Base-by-base conservation (phyloP, 2,888 invertebrate species). In the Fragum fragum region DNA sequence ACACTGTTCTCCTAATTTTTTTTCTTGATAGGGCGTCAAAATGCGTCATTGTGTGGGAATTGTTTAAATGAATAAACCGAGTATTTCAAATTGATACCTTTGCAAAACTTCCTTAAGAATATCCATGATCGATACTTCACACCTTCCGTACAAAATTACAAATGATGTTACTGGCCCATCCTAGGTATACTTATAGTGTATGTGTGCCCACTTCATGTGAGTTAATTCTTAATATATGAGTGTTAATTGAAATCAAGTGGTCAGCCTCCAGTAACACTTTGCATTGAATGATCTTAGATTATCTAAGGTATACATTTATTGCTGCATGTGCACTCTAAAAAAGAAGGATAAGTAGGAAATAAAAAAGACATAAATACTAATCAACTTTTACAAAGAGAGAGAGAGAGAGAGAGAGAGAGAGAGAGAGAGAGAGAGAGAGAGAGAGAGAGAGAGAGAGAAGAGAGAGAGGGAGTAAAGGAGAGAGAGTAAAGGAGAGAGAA, bases 211-310 rank as follows among this genome's bases (percentile, higher is more conserved):
- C 47, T 47, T 47, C n/a, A 47, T n/a, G 47, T 18, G 47, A 21
- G 57, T 6, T 61, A 61, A 61, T 61, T 32, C 26, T 61, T 61
- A 29, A 61, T 61, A 7, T 29, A 61, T 61, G 61, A 61, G 29
- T 61, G 7, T 32, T 61, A 61, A 61, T 61, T 61, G 61, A 32
- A 9, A 61, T 61, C 61, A 61, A 61, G 61, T 61, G 61, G 57
- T 47, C 47, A 47, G 47, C n/a, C 32, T 36, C 32, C 32, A 3
- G 32, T 9, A 36, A 3, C 32, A 36, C 3, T 36, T 36, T 36
- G n/a, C n/a, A n/a, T n/a, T n/a, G n/a, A n/a, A n/a, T n/a, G n/a
- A n/a, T n/a, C n/a, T n/a, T n/a, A n/a, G n/a, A n/a, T n/a, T n/a
- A n/a, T n/a, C n/a, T n/a, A n/a, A n/a, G n/a, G n/a, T n/a, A n/a